Base-by-base conservation (phyloP, 1,140 invertebrate genomes). In the Epicauta chinensis region DNA sequence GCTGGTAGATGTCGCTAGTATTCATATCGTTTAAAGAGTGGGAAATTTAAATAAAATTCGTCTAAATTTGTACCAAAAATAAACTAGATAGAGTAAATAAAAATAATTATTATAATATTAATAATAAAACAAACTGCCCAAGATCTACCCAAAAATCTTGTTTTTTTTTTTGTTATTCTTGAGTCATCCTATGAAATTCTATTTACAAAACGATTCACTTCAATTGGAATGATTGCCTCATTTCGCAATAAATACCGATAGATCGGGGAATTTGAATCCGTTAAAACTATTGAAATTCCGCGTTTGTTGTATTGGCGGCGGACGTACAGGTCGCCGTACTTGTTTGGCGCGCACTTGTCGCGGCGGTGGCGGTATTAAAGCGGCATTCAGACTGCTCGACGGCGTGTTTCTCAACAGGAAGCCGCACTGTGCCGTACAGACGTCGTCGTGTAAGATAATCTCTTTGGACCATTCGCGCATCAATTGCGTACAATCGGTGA, bases 371-470 rank as follows among this genome's bases (percentile, higher is more conserved):
- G 65, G 60, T 32, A 59, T 41, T 59, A 67, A 5, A 54, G 56
- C 53, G 54, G 59, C 46, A 63, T 72, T 77, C 57, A 66, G 53
- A 23, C 23, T 12, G 53, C 62, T 47, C 69, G 31, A 64, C 66
- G 51, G 0, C 68, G 42, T 10, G 36, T 41, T 15, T 34, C 77
- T 67, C 9, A 81, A 62, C 35, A 81, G 68, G 53, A 79, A 82
- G 11, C 86, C 84, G 64, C 92, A 95, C 72, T 95, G 92, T 1
- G 90, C 88, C 11, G 87, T 86, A 70, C 92, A 95, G 0, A 93
- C 88, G 59, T 91, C 88, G 61, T 95, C 92, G 2, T 81, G 77
- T 14, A 91, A 67, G 14, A 95, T 87, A 0, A 84, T 84, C 38
- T 92, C 88, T 34, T 83, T 79, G 16, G 87, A 82, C 71, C 88